Percentiles rank a stretch among this genome's conserved stretches.
phyloP scores from a whole-genome alignment of 2,888 invertebrate genomes.

The Caenorhabditis wallacei region DNA sequence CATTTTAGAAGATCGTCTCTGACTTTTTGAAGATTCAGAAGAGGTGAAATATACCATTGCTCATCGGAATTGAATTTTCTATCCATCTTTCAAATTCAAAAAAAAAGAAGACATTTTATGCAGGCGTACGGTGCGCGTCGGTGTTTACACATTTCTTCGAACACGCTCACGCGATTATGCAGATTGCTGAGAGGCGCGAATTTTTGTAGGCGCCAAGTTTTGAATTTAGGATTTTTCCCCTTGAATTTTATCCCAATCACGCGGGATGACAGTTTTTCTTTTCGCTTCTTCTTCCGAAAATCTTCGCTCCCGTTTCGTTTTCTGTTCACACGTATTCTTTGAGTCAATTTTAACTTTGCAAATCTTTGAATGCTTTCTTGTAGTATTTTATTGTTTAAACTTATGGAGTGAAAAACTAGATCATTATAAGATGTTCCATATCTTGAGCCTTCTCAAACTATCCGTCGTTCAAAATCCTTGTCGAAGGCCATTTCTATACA shows the following conservation, averaged over 20 bases:
- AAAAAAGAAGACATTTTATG: conserved; percentile 7
- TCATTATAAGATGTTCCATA: too few relatives aligned
- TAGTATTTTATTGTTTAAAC: too few relatives aligned
- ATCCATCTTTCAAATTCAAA: conserved; percentile 59
- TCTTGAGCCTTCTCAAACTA: too few relatives aligned
- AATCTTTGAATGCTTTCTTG: too few relatives aligned
- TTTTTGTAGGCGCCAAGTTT: conserved; percentile 36
- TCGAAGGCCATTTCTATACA: background rate
- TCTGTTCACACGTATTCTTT: too few relatives aligned
- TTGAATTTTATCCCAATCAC: too few relatives aligned
- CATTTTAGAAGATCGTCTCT: conserved; percentile 46
- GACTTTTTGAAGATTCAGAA: conserved; percentile 55
- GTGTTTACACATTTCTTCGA: conserved; percentile 41
- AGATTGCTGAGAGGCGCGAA: conserved; percentile 23
- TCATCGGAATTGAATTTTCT: conserved; percentile 67
- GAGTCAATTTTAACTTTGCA: too few relatives aligned
- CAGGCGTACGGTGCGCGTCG: conserved; percentile 19
- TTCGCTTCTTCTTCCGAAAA: too few relatives aligned
- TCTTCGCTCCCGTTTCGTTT: too few relatives aligned
- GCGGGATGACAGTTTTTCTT: too few relatives aligned
- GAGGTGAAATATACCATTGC: conserved; percentile 70
- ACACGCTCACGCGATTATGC: conserved; percentile 25
- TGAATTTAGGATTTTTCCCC: conserved; percentile 2
- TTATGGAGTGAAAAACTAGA: too few relatives aligned
- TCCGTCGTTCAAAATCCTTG: conserved; percentile 6